Percentiles rank a stretch among this genome's conserved stretches.
Evolutionary conservation across 2,888 invertebrate species (phyloP).

Genomic region (Prosapia bicincta): DNA sequence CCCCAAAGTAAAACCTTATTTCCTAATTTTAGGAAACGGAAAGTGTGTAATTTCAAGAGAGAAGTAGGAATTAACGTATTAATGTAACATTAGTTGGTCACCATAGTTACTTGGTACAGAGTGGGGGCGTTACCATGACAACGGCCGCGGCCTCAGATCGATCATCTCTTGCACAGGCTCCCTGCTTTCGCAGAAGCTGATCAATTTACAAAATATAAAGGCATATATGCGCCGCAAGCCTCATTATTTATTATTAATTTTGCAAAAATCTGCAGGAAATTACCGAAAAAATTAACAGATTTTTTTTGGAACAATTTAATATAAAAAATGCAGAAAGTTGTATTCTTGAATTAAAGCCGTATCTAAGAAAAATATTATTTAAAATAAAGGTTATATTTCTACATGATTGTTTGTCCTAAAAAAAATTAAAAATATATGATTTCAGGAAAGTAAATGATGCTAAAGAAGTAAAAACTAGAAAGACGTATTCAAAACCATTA

Average conservation of each 20-base stretch:
- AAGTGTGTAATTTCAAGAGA: not conserved
- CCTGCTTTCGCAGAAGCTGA: not conserved
- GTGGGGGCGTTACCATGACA: slow-evolving; percentile 19
- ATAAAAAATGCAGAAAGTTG: no score
- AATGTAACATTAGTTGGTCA: slow-evolving; percentile 24
- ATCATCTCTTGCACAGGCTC: not conserved
- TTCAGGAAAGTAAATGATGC: no score
- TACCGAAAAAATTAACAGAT: no score
- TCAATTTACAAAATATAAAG: not conserved
- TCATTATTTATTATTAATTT: not conserved
- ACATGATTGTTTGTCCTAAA: no score
- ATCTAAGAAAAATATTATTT: no score
- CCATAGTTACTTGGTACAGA: slow-evolving; percentile 14
- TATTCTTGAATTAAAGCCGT: no score
- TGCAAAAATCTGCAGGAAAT: not conserved
- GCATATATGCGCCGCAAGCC: not conserved
- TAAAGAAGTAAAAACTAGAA: no score
- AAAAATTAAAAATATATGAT: no score
- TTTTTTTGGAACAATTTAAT: no score
- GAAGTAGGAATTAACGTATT: slow-evolving; percentile 26
- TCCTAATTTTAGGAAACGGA: not conserved
- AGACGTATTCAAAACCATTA: no score
- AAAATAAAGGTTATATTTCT: no score
- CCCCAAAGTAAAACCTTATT: not conserved
- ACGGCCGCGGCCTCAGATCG: slow-evolving; percentile 16